phyloP scores from a whole-genome alignment of 2,888 invertebrate genomes.

The Prenolepis imparis region DNA sequence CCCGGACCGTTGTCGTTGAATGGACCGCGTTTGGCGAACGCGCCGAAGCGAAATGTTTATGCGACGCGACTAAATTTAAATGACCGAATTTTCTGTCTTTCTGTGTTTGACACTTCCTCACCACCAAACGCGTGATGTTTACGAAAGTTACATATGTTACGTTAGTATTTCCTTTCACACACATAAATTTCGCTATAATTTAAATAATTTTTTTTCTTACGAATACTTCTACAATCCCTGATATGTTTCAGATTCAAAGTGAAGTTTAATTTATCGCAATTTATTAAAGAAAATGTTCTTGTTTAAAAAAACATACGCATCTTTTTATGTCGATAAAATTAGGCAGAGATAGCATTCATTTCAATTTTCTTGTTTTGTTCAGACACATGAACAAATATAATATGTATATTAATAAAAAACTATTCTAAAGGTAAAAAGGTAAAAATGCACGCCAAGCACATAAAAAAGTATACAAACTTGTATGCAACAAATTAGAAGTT shows the following conservation, averaged over 20 bases:
- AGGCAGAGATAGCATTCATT: not conserved
- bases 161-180: not conserved
- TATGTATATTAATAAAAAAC: too few species aligned
- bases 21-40: conserved; percentile 31
- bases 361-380: not conserved
- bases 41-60: conserved; percentile 36
- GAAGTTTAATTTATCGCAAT: not conserved
- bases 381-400: too few species aligned
- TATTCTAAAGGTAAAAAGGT: too few species aligned
- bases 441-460: too few species aligned
- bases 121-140: not conserved
- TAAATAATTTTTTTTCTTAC: too few species aligned
- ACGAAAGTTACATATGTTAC: conserved; percentile 5
- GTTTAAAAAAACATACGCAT: not conserved
- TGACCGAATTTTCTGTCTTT: conserved; percentile 50
- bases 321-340: not conserved
- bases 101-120: conserved; percentile 35
- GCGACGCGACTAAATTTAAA: conserved; percentile 63
- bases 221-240: not conserved
- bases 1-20: conserved; percentile 46
- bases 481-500: too few species aligned
- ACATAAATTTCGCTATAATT: not conserved
- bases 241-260: not conserved
- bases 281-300: not conserved
- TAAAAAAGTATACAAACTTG: too few species aligned